Percentiles rank a stretch among this genome's conserved stretches.
Conservation (phyloP, 2,797 vertebrate species). For the Morelia viridis region DNA sequence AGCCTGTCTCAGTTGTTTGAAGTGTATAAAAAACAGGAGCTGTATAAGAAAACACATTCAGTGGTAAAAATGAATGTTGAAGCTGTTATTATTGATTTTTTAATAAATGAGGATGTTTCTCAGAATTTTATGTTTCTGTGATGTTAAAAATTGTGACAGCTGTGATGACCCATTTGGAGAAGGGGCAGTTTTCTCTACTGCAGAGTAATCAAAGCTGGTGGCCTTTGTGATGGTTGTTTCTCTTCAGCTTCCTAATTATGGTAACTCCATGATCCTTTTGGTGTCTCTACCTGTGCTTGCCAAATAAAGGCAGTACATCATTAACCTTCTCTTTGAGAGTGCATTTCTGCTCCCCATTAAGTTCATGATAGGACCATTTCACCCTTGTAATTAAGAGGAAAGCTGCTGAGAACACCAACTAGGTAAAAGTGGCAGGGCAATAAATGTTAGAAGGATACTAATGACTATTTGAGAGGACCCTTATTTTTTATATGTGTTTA, state of each 20-base stretch:
- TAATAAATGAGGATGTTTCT: background rate
- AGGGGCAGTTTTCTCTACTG: background rate
- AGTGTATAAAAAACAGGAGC: background rate
- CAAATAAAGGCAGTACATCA: background rate
- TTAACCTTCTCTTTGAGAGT: background rate
- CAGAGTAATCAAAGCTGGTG: background rate
- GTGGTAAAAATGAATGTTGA: slow-evolving; percentile 8
- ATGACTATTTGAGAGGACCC: background rate
- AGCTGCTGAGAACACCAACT: background rate
- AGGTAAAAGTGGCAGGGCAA: background rate
- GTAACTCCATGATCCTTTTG: background rate
- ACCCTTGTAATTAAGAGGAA: background rate
- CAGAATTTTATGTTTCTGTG: background rate
- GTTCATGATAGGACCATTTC: background rate
- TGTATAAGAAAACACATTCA: slow-evolving; percentile 8
- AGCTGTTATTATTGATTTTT: background rate
- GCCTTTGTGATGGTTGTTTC: background rate
- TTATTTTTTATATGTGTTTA: background rate
- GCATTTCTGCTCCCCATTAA: background rate
- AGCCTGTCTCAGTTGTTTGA: slow-evolving; percentile 21
- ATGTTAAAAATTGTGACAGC: background rate
- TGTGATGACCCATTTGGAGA: background rate
- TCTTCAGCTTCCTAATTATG: background rate
- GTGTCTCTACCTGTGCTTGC: background rate
- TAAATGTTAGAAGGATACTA: background rate